Conservation (phyloP, 2,113 vertebrate species). For the Silurus meridionalis region DNA sequence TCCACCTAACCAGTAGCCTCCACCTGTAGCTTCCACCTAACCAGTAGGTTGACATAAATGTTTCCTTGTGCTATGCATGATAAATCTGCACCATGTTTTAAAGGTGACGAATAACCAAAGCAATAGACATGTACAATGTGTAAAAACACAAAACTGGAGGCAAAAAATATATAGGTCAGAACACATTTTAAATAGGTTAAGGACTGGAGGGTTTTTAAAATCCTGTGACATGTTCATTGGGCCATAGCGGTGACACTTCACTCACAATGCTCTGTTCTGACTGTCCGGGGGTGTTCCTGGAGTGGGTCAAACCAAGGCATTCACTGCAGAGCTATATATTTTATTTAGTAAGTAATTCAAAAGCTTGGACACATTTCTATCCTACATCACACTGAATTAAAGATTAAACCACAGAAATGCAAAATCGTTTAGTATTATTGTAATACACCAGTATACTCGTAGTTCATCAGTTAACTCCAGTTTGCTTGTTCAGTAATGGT, state of each 20-base stretch:
- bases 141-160: neutral
- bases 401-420: neutral
- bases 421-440: neutral
- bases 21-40: too few species aligned
- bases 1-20: neutral
- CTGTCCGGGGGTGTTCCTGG: neutral
- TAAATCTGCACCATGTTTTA: neutral
- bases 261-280: neutral
- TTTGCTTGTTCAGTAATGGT: neutral
- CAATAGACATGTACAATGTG: neutral
- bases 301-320: neutral
- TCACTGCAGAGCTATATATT: constrained; percentile 23
- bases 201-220: neutral
- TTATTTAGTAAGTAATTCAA: neutral
- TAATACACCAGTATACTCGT: neutral
- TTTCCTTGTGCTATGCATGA: too few species aligned
- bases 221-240: neutral
- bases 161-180: neutral
- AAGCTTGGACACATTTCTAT: neutral
- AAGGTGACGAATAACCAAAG: neutral
- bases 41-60: too few species aligned
- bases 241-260: too few species aligned
- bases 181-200: neutral
- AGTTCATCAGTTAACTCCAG: neutral
- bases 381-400: neutral